phyloP scores from a whole-genome alignment of 2,888 invertebrate species.

The Ectemnius cavifrons region DNA sequence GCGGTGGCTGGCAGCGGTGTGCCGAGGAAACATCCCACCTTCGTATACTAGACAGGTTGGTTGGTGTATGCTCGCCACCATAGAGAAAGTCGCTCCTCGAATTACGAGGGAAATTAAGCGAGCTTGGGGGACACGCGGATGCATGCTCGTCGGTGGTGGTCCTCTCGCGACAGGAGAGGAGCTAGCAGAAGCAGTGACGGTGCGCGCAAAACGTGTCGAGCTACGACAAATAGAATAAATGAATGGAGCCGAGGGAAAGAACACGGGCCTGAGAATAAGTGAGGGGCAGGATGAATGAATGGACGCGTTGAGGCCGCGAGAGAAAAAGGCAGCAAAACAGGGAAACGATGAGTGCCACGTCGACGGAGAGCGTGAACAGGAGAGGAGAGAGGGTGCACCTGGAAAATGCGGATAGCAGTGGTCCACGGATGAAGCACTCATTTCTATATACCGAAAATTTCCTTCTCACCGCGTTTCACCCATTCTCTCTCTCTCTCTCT shows the following conservation, averaged over 20 bases:
- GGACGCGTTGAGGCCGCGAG: slow-evolving; percentile 8
- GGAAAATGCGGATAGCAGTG: not conserved
- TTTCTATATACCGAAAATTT: too few species aligned
- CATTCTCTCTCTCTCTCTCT: too few species aligned
- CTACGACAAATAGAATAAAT: slow-evolving; percentile 22
- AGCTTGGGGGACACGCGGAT: not conserved
- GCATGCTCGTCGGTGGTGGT: not conserved
- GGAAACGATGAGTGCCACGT: not conserved
- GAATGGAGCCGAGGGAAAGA: not conserved
- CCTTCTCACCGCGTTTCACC: too few species aligned
- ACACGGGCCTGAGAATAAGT: not conserved
- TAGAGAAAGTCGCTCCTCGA: not conserved
- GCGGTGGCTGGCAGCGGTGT: too few species aligned
- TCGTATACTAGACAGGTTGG: not conserved
- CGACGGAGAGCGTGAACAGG: not conserved
- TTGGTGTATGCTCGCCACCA: not conserved
- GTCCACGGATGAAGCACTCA: too few species aligned
- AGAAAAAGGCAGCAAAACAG: slow-evolving; percentile 7
- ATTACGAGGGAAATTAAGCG: slow-evolving; percentile 6
- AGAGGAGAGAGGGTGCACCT: not conserved
- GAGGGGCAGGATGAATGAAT: slow-evolving; percentile 17
- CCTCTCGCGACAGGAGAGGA: slow-evolving; percentile 5
- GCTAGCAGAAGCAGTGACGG: slow-evolving; percentile 24
- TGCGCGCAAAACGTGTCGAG: slow-evolving; percentile 25
- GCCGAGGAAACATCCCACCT: not conserved